Percentiles rank a stretch among this genome's conserved stretches.
These are phyloP conservation scores for Hippoglossus stenolepis DNA, from an alignment of 2,113 vertebrate species.

Conservation along the genomic window DNA sequence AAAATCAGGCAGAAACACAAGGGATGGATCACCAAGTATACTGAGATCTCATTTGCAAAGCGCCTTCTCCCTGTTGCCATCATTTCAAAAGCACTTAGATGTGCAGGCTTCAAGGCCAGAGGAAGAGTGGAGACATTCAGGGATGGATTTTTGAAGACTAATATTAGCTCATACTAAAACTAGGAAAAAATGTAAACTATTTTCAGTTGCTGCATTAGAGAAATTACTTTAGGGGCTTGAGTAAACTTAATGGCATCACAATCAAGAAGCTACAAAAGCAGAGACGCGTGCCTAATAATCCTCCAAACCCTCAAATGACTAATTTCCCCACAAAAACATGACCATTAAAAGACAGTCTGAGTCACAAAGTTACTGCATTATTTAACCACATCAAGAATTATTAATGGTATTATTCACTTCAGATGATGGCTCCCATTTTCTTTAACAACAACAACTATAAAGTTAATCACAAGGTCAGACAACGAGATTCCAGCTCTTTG, in stretches of 20 bases:
- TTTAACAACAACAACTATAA: constrained; percentile 1
- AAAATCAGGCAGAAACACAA: constrained; percentile 56
- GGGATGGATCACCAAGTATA: constrained; percentile 56
- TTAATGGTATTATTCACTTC: neutral
- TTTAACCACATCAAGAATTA: constrained; percentile 32
- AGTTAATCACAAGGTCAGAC: constrained; percentile 10
- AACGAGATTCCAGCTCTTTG: constrained; percentile 1
- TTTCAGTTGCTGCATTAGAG: constrained; percentile 43
- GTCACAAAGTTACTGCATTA: constrained; percentile 34
- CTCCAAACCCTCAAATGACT: constrained; percentile 32
- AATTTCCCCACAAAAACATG: constrained; percentile 11
- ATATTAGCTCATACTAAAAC: constrained; percentile 68
- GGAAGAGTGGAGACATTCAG: constrained; percentile 57
- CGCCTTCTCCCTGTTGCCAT: constrained; percentile 52
- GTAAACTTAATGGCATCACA: constrained; percentile 46
- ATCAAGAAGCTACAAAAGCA: constrained; percentile 41
- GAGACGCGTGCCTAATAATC: constrained; percentile 31
- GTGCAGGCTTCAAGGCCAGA: constrained; percentile 69
- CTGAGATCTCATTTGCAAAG: constrained; percentile 71
- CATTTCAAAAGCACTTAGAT: constrained; percentile 75
- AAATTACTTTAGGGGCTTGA: constrained; percentile 45
- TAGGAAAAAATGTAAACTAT: constrained; percentile 47
- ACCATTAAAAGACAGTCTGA: constrained; percentile 28
- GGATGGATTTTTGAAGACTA: constrained; percentile 64
- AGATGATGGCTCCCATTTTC: constrained; percentile 15